A percentile compares a stretch with the other conserved stretches of the same genome.
These are phyloP conservation scores for Orientallactaga sibirica DNA, from an alignment of 2,797 vertebrate species.

Conservation along the genomic window DNA sequence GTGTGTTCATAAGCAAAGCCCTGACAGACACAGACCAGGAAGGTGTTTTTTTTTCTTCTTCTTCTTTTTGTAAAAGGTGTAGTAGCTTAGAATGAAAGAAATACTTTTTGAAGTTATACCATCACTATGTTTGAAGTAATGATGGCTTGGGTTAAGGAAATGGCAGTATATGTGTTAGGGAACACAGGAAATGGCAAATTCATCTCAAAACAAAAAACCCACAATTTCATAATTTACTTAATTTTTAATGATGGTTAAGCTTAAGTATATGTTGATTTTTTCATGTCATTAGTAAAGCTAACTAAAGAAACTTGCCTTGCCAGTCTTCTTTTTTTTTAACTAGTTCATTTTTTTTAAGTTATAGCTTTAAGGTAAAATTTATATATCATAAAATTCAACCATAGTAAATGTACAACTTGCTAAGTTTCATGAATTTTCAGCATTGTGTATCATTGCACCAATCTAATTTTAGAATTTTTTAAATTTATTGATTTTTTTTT, in stretches of 20 bases:
- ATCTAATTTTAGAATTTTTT: too few species aligned
- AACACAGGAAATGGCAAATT: neutral
- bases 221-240: neutral
- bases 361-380: too few species aligned
- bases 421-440: too few species aligned
- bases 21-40: neutral
- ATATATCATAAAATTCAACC: too few species aligned
- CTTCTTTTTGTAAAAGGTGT: neutral
- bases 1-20: neutral
- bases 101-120: slow-evolving; percentile 25
- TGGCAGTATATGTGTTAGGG: neutral
- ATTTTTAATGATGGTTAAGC: neutral
- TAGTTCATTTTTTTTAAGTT: too few species aligned
- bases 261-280: neutral
- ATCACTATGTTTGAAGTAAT: neutral
- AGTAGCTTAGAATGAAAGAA: slow-evolving; percentile 8
- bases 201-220: slow-evolving; percentile 4
- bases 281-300: neutral
- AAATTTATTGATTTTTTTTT: too few species aligned
- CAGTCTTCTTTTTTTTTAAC: too few species aligned
- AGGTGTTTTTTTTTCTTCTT: neutral
- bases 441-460: too few species aligned
- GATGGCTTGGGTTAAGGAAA: neutral
- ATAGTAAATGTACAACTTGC: too few species aligned
- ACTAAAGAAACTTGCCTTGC: neutral